A percentile compares a stretch with the other conserved stretches of the same genome.
phyloP scores from a whole-genome alignment of 2,113 vertebrate genomes.

The Rhynchomys soricoides region DNA sequence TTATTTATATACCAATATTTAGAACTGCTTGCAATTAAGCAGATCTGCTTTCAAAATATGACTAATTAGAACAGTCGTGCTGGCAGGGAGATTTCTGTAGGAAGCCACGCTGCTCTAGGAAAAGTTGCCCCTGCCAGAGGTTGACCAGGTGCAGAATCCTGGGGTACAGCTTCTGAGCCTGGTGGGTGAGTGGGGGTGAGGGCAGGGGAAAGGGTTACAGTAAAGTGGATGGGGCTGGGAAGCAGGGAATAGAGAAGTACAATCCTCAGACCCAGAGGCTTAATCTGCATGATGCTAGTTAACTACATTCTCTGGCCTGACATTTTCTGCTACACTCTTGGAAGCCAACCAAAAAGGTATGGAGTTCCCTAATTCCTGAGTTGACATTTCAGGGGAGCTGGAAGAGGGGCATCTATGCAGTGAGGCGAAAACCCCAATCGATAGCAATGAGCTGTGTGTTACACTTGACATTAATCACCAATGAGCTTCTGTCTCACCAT shows the following conservation, averaged over 20 bases:
- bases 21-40: conserved; percentile 71
- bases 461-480: neutral
- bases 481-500: rapidly evolving
- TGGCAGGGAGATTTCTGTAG: conserved; percentile 50
- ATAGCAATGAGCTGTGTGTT: neutral
- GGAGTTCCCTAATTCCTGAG: neutral
- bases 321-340: neutral
- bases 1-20: conserved; percentile 78
- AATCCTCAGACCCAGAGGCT: neutral
- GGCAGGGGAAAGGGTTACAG: no score
- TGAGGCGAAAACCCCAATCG: neutral
- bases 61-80: conserved; percentile 62
- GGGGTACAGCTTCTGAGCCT: neutral
- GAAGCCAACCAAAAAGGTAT: neutral
- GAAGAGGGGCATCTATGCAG: neutral
- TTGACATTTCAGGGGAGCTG: neutral
- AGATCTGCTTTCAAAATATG: conserved; percentile 79
- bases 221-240: neutral
- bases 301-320: conserved; percentile 23
- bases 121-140: neutral
- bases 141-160: neutral
- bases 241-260: neutral
- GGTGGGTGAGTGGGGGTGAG: neutral
- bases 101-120: neutral
- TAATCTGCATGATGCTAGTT: neutral